These are phyloP conservation scores for Actinemys pallida DNA, from an alignment of 2,113 vertebrate genomes.

Conservation along the genomic window DNA sequence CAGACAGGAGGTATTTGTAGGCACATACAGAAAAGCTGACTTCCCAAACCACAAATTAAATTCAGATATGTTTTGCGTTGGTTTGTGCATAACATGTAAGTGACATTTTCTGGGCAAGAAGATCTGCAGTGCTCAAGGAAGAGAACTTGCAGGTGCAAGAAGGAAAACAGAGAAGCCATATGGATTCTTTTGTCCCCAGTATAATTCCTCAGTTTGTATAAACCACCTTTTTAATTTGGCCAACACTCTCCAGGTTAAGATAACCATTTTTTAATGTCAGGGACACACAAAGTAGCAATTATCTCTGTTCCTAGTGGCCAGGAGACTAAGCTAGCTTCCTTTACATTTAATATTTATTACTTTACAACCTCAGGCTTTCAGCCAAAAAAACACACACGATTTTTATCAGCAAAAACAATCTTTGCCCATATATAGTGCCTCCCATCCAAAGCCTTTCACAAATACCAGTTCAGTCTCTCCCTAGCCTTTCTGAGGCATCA, in stretches of 20 bases:
- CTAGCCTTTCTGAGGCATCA: background rate
- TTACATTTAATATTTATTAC: background rate
- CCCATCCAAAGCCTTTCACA: background rate
- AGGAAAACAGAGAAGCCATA: background rate
- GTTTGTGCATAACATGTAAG: background rate
- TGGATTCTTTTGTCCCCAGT: background rate
- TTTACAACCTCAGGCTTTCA: background rate
- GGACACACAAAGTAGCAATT: background rate
- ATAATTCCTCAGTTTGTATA: background rate
- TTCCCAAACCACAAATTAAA: background rate
- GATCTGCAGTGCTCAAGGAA: background rate
- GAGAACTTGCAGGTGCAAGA: background rate
- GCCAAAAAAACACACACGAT: background rate
- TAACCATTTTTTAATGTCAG: background rate
- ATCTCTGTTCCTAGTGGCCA: background rate
- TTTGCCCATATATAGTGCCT: background rate
- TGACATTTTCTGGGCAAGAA: background rate
- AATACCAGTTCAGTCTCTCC: background rate
- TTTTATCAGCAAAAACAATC: background rate
- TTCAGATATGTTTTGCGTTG: background rate
- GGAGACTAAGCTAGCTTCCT: background rate
- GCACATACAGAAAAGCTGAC: background rate
- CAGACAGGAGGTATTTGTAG: background rate
- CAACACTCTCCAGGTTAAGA: background rate
- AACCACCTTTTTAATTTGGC: background rate